Conservation (phyloP, 2,888 invertebrate species). For the Subacronicta megacephala region DNA sequence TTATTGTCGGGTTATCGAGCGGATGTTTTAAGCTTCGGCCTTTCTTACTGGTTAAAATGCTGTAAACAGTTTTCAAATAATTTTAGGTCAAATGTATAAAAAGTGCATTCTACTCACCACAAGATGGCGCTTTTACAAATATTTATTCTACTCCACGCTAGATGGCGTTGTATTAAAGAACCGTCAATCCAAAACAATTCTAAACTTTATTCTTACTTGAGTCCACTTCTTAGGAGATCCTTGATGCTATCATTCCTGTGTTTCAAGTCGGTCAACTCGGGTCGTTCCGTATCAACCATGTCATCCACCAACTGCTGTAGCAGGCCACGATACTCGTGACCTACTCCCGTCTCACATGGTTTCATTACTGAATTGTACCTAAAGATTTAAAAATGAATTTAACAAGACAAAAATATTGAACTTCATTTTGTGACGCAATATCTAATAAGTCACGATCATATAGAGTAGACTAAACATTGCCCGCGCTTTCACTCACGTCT, state of each 20-base stretch:
- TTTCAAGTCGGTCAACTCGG: constrained; percentile 90
- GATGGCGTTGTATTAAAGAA: constrained; percentile 31
- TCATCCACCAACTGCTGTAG: constrained; percentile 90
- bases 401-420: not conserved
- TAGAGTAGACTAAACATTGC: too few relatives aligned
- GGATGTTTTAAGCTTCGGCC: constrained; percentile 85
- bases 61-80: constrained; percentile 65
- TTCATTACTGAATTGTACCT: constrained; percentile 86
- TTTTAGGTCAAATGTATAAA: too few relatives aligned
- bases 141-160: constrained; percentile 28
- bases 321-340: constrained; percentile 87
- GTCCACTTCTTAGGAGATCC: constrained; percentile 86
- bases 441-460: too few relatives aligned
- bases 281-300: constrained; percentile 88
- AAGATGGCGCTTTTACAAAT: constrained; percentile 25
- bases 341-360: constrained; percentile 82
- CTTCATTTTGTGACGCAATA: too few relatives aligned
- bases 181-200: not conserved
- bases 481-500: too few relatives aligned
- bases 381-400: constrained; percentile 14
- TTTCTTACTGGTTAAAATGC: constrained; percentile 89
- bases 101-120: constrained; percentile 10
- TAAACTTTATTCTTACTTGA: constrained; percentile 91
- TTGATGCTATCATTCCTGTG: constrained; percentile 90
- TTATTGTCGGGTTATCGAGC: constrained; percentile 90